Percentiles rank a stretch among this genome's conserved stretches.
Conservation (phyloP, 1,140 invertebrate genomes). For the Galleria mellonella region DNA sequence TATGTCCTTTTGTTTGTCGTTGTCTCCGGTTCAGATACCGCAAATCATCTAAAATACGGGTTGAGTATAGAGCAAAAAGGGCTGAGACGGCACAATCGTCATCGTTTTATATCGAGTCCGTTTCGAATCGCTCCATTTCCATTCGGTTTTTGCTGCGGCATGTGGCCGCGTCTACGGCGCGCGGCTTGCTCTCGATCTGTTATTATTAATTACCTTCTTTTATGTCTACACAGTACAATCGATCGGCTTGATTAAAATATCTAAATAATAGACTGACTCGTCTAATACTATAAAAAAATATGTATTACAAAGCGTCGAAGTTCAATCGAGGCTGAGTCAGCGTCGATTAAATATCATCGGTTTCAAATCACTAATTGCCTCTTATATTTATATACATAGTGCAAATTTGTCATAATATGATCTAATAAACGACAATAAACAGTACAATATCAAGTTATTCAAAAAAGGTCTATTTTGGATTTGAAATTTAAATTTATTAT, state of each 20-base stretch:
- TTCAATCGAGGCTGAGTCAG: constrained; percentile 25
- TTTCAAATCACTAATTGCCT: no score
- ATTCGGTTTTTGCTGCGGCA: constrained; percentile 64
- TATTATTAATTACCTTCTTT: constrained; percentile 71
- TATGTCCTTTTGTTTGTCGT: constrained; percentile 20
- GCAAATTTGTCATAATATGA: no score
- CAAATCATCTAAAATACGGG: constrained; percentile 36
- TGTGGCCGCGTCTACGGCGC: constrained; percentile 42
- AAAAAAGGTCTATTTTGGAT: no score
- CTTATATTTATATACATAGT: no score
- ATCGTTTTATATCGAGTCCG: constrained; percentile 53
- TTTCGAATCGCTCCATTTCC: constrained; percentile 66
- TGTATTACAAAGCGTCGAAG: no score
- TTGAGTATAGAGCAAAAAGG: constrained; percentile 46
- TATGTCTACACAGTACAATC: constrained; percentile 55
- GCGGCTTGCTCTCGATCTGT: constrained; percentile 38
- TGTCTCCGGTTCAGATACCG: constrained; percentile 13
- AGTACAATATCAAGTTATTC: no score
- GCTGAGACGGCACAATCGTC: constrained; percentile 44
- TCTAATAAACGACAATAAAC: no score
- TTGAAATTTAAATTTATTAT: no score
- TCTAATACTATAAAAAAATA: constrained; percentile 39
- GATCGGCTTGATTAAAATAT: constrained; percentile 70
- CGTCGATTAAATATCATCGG: constrained; percentile 27
- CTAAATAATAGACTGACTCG: constrained; percentile 61